These are phyloP conservation scores for Vidua chalybeata DNA, from an alignment of 2,113 vertebrate genomes.

Conservation along the genomic window DNA sequence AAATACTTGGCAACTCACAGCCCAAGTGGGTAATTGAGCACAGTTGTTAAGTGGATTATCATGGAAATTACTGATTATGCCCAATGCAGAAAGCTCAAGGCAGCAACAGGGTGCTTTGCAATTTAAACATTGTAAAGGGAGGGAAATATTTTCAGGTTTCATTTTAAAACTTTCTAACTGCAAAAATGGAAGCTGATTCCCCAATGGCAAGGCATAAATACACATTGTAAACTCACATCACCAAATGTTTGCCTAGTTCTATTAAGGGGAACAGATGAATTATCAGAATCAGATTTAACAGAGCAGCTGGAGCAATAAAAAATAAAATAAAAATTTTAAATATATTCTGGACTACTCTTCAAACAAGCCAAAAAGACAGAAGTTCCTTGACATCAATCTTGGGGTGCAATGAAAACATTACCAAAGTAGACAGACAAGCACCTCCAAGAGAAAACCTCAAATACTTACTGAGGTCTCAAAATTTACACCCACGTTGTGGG, in stretches of 20 bases:
- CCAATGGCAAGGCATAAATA: conserved; percentile 52
- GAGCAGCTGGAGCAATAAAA: conserved; percentile 43
- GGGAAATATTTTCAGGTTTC: conserved; percentile 47
- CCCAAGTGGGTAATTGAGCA: conserved; percentile 43
- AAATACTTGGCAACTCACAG: conserved; percentile 46
- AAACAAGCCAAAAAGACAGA: conserved; percentile 3
- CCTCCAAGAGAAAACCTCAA: not conserved
- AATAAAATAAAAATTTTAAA: not conserved
- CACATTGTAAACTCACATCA: conserved; percentile 20
- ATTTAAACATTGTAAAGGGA: conserved; percentile 41
- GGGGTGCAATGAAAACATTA: not conserved
- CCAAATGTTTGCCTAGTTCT: conserved; percentile 31
- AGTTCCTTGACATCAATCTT: not conserved
- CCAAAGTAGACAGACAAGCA: not conserved
- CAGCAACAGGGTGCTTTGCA: conserved; percentile 55
- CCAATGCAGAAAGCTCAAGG: conserved; percentile 43
- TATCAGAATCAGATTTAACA: conserved; percentile 14
- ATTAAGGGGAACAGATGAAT: conserved; percentile 36
- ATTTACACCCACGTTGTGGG: not conserved
- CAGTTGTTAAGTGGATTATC: conserved; percentile 55
- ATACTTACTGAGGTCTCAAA: not conserved
- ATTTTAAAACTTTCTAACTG: conserved; percentile 50
- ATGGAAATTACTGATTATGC: conserved; percentile 51
- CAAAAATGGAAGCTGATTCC: conserved; percentile 24
- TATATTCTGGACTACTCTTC: conserved; percentile 4